A percentile compares a stretch with the other conserved stretches of the same genome.
Evolutionary conservation across 1,140 invertebrate species (phyloP).

Genomic region (Palaemon carinicauda): DNA sequence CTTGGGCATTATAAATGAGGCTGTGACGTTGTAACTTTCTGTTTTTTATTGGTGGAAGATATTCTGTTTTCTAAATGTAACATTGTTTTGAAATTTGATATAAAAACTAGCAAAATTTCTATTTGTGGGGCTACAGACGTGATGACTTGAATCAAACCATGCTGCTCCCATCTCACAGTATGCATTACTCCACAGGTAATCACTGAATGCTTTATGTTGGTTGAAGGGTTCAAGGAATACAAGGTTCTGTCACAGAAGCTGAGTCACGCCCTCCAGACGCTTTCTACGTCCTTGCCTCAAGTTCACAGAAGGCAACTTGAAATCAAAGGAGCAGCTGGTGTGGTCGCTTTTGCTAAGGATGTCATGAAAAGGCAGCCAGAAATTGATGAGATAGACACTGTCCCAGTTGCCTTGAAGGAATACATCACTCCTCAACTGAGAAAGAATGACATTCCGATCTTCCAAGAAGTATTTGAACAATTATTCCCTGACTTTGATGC

Average conservation of each 20-base stretch:
- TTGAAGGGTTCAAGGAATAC: conserved; percentile 41
- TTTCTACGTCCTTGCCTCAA: conserved; percentile 21
- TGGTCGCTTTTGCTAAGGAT: conserved; percentile 9
- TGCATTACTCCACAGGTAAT: conserved; percentile 18
- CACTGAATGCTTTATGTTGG: conserved; percentile 20
- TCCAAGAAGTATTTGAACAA: conserved; percentile 25
- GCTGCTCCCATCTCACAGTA: neutral
- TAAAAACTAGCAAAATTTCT: too few species aligned
- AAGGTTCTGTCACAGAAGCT: conserved; percentile 18
- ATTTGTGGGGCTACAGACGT: too few species aligned
- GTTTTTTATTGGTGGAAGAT: too few species aligned
- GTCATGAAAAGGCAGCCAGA: conserved; percentile 38
- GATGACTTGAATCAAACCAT: too few species aligned
- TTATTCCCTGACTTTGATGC: conserved; percentile 41
- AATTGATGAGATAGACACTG: conserved; percentile 34
- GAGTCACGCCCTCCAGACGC: conserved; percentile 25
- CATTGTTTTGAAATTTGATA: too few species aligned
- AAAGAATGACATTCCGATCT: conserved; percentile 19
- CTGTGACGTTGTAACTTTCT: too few species aligned
- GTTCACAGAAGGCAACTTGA: conserved; percentile 21
- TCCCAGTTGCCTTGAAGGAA: conserved; percentile 34
- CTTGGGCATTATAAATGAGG: too few species aligned
- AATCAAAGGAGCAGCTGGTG: neutral
- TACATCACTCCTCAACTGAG: conserved; percentile 35
- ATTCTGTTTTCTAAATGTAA: too few species aligned